Conservation (phyloP, 2,797 vertebrate genomes). For the Enteromius unitaeniatus region DNA sequence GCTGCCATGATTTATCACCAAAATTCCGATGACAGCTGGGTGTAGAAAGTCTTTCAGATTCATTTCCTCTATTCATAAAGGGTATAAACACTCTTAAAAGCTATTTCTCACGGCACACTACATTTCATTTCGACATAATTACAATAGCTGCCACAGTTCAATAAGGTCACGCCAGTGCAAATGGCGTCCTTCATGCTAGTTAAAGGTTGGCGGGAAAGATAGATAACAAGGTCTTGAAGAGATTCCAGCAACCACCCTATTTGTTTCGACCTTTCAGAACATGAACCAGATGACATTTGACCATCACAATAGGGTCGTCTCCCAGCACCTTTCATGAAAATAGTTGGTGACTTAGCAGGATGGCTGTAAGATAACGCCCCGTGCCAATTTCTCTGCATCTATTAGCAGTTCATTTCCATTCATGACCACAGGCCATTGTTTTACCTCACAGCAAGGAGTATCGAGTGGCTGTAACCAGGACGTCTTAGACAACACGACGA, state of each 20-base stretch:
- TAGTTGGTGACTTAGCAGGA: slow-evolving; percentile 27
- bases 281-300: slow-evolving; percentile 52
- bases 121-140: slow-evolving; percentile 49
- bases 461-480: slow-evolving; percentile 65
- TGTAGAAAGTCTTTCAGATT: slow-evolving; percentile 29
- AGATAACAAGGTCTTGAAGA: slow-evolving; percentile 30
- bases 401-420: slow-evolving; percentile 72
- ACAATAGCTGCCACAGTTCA: slow-evolving; percentile 34
- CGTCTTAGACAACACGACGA: slow-evolving; percentile 62
- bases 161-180: slow-evolving; percentile 40
- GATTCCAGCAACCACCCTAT: slow-evolving; percentile 36
- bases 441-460: slow-evolving; percentile 56
- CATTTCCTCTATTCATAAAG: slow-evolving; percentile 41
- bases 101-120: slow-evolving; percentile 26
- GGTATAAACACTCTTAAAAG: slow-evolving; percentile 38
- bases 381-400: slow-evolving; percentile 59
- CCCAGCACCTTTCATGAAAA: slow-evolving; percentile 33
- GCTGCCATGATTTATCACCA: slow-evolving; percentile 32
- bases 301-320: slow-evolving; percentile 28
- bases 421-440: slow-evolving; percentile 65
- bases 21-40: slow-evolving; percentile 34
- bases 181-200: slow-evolving; percentile 2
- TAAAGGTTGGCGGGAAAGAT: slow-evolving; percentile 17
- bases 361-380: slow-evolving; percentile 58
- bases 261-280: slow-evolving; percentile 34